Base-by-base conservation (phyloP, 1,140 invertebrate genomes). In the Cyrtorhinus lividipennis region DNA sequence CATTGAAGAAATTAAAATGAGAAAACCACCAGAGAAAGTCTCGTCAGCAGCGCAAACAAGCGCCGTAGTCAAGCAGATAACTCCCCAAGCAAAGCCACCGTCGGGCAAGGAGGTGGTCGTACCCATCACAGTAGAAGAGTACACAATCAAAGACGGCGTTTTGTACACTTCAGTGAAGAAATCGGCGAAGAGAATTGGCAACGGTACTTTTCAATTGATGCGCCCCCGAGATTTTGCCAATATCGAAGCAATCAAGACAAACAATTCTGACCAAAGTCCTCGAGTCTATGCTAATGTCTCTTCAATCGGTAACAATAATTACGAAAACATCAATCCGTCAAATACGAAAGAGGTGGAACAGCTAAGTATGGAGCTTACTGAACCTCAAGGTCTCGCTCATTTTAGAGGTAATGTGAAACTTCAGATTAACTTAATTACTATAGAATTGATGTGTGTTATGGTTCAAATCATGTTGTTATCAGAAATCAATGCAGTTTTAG, bases 21-120 rank as follows among this genome's bases (percentile, higher is more conserved):
- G 68, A 64, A 67, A 65, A 59, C 64, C 58, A 65, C 59, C 62
- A 66, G 67, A 72, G 61, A 79, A 79, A 68, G 77, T 79, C 0
- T 79, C 78, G 1, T 77, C 76, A 0, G 74, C 74, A 1, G 76
- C 69, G 10, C 78, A 79, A 65, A 79, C 78, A 2, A 77, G 72
- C 66, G 73, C 74, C 24, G 73, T 77, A 56, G 62, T 79, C n/a
- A 68, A 73, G 1, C 56, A 65, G 23, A 62, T 53, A 13, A 26
- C 10, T 15, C 59, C 62, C 1, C 26, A 66, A 48, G 63, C 20
- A 12, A 64, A 64, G 44, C 62, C 61, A 2, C 46, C 63, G 13
- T 38, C 59, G 15, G 27, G 64, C 53, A 48, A 59, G 22, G 61
- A 63, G 25, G 38, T 63, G 12, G 24, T 64, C n/a, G 66, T 70